phyloP scores from a whole-genome alignment of 1,140 invertebrate species.

The Homalodisca vitripennis region DNA sequence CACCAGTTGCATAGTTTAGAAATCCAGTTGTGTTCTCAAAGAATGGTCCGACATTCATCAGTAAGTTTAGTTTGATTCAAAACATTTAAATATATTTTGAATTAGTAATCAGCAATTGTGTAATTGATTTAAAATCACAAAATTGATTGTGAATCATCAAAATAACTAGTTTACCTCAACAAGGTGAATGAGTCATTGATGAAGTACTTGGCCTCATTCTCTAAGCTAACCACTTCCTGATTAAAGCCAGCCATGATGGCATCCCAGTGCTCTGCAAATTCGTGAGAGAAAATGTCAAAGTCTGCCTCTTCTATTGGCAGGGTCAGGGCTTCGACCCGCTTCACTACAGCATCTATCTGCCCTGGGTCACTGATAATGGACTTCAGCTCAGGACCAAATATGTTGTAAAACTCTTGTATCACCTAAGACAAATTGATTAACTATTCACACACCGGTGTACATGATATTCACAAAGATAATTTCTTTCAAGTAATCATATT shows the following conservation, averaged over 20 bases:
- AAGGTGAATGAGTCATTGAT: slow-evolving; percentile 83
- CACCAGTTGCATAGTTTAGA: too few species aligned
- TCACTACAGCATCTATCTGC: slow-evolving; percentile 77
- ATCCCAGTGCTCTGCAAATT: slow-evolving; percentile 80
- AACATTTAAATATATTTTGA: too few species aligned
- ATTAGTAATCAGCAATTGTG: too few species aligned
- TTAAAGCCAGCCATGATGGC: slow-evolving; percentile 73
- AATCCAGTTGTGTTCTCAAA: too few species aligned
- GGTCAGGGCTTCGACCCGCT: slow-evolving; percentile 68
- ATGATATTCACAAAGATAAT: too few species aligned
- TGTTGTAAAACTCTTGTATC: slow-evolving; percentile 83
- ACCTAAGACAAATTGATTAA: too few species aligned
- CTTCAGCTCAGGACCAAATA: slow-evolving; percentile 83
- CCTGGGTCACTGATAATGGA: slow-evolving; percentile 81
- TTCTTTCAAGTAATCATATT: too few species aligned
- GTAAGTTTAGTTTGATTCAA: too few species aligned
- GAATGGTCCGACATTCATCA: too few species aligned
- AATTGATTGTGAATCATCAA: too few species aligned
- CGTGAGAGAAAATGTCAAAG: slow-evolving; percentile 76
- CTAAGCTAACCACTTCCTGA: slow-evolving; percentile 67
- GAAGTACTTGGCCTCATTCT: slow-evolving; percentile 78
- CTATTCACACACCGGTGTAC: too few species aligned
- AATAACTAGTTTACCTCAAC: slow-evolving; percentile 56
- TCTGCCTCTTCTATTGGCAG: slow-evolving; percentile 70
- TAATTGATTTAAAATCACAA: too few species aligned